Evolutionary conservation across 1,140 invertebrate species (phyloP).

Genomic region (Tribolium madens): DNA sequence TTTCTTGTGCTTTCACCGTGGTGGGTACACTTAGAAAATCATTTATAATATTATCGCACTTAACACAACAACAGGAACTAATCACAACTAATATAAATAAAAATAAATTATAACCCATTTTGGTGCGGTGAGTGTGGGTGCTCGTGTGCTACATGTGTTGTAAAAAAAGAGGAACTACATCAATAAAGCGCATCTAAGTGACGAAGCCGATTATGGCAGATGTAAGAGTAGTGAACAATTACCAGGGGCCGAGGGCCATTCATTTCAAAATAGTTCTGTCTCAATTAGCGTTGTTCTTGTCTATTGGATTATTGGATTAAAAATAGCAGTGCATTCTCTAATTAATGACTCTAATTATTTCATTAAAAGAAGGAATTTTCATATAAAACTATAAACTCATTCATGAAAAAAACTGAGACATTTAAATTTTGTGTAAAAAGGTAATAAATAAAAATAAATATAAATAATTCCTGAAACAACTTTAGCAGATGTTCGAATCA

Average conservation of each 20-base stretch:
- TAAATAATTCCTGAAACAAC: not conserved
- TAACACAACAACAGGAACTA: conserved; percentile 32
- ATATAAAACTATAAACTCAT: not conserved
- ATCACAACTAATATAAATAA: conserved; percentile 39
- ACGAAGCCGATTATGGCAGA: conserved; percentile 39
- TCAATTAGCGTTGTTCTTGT: conserved; percentile 42
- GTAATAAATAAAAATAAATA: not conserved
- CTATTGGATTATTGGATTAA: conserved; percentile 48
- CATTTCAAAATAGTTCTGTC: conserved; percentile 39
- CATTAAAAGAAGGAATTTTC: not conserved
- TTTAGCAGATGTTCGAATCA: not conserved
- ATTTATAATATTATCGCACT: conserved; percentile 32
- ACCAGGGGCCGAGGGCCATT: conserved; percentile 41
- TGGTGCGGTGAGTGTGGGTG: conserved; percentile 5
- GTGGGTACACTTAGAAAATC: conserved; percentile 74
- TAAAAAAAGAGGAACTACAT: conserved; percentile 39
- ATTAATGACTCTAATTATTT: conserved; percentile 9
- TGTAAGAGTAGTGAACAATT: conserved; percentile 47
- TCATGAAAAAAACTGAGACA: not conserved
- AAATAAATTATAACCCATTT: conserved; percentile 24
- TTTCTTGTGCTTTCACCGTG: conserved; percentile 79
- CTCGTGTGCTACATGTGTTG: not conserved
- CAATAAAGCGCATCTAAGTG: conserved; percentile 33
- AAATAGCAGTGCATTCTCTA: not conserved
- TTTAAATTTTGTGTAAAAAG: not conserved